phyloP scores from a whole-genome alignment of 2,797 vertebrate species.

The Phrynocephalus vlangalii region DNA sequence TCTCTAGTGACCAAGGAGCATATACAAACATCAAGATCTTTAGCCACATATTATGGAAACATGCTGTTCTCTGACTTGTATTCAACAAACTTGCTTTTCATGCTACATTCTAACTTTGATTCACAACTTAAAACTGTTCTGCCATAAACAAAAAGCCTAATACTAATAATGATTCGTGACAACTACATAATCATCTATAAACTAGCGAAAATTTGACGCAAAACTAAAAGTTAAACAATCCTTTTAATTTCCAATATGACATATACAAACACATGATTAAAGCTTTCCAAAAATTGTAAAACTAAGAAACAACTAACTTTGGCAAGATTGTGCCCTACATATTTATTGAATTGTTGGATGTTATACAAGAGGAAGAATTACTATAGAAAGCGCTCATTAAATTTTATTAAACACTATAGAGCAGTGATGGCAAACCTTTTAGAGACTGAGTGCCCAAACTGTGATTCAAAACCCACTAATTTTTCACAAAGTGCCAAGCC shows the following conservation, averaged over 20 bases:
- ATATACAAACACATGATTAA: neutral
- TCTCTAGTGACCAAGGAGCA: neutral
- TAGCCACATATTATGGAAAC: neutral
- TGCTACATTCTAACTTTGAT: neutral
- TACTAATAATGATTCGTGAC: neutral
- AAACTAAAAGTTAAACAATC: neutral
- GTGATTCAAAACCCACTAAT: too few relatives aligned
- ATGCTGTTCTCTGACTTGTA: neutral
- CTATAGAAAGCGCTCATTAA: neutral
- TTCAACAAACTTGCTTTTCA: neutral
- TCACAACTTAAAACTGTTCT: neutral
- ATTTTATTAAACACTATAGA: neutral
- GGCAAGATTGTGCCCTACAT: neutral
- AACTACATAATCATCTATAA: neutral
- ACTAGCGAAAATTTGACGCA: neutral
- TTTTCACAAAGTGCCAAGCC: too few relatives aligned
- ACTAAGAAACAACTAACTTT: neutral
- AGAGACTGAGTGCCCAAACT: too few relatives aligned
- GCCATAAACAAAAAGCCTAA: neutral
- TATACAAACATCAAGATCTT: neutral
- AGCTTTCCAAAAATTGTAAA: too few relatives aligned
- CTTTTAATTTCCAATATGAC: neutral
- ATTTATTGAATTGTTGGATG: neutral
- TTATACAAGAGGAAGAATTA: neutral
- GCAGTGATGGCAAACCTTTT: too few relatives aligned